phyloP scores from a whole-genome alignment of 2,888 invertebrate species.

The Drosophila neonasuta region DNA sequence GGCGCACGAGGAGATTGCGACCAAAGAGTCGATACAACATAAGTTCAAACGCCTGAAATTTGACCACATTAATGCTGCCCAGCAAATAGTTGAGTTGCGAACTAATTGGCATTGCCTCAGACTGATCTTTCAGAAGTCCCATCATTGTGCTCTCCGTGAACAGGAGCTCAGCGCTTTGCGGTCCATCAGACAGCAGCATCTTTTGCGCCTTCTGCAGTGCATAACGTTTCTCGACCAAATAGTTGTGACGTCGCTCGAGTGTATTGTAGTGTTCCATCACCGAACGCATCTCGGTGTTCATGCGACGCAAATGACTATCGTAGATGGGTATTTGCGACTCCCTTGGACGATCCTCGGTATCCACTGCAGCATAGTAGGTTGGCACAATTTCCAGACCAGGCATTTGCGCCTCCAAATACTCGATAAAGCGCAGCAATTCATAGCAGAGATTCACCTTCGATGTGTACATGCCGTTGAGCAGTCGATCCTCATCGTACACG shows the following conservation, averaged over 20 bases:
- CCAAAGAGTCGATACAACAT: conserved; percentile 98
- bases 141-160: conserved; percentile 67
- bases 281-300: conserved; percentile 54
- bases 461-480: conserved; percentile 60
- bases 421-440: conserved; percentile 66
- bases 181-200: conserved; percentile 55
- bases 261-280: conserved; percentile 53
- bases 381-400: conserved; percentile 42
- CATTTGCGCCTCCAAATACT: conserved; percentile 56
- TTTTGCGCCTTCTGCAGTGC: conserved; percentile 63
- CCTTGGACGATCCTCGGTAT: conserved; percentile 58
- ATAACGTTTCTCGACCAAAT: conserved; percentile 60
- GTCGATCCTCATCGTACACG: conserved; percentile 58
- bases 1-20: conserved; percentile 95
- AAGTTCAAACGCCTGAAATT: conserved; percentile 95
- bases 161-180: conserved; percentile 47
- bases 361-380: conserved; percentile 61
- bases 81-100: conserved; percentile 91
- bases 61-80: conserved; percentile 95
- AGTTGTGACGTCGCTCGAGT: conserved; percentile 41
- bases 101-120: conserved; percentile 14
- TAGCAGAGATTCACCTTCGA: conserved; percentile 61
- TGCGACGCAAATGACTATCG: conserved; percentile 43
- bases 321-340: conserved; percentile 57
- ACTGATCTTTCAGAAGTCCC: conserved; percentile 66